These are phyloP conservation scores for Hydrozoanthus gracilis DNA, from an alignment of 92 coral and sea anemone species.

Conservation along the genomic window DNA sequence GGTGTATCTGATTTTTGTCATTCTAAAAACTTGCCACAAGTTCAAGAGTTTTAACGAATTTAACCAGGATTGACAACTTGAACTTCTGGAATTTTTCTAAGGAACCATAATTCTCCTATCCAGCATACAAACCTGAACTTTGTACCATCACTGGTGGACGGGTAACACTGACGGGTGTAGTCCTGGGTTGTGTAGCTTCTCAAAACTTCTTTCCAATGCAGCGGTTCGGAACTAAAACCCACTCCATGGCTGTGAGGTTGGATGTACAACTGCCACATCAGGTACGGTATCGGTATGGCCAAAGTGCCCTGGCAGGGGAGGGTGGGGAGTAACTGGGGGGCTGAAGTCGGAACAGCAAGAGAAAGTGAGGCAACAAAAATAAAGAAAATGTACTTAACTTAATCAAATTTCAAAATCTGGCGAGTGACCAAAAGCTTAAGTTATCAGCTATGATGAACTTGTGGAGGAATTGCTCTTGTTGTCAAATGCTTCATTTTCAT, in stretches of 20 bases:
- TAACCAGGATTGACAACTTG: too few relatives aligned
- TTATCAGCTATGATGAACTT: too few relatives aligned
- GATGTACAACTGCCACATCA: slow-evolving; percentile 83
- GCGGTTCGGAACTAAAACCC: slow-evolving; percentile 81
- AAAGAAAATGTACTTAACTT: too few relatives aligned
- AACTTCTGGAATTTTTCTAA: not conserved
- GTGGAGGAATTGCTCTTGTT: too few relatives aligned
- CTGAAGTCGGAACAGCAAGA: slow-evolving; percentile 51
- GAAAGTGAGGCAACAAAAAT: not conserved
- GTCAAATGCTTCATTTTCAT: too few relatives aligned
- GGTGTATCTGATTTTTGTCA: too few relatives aligned
- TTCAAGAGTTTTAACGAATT: too few relatives aligned
- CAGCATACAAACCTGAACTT: slow-evolving; percentile 77
- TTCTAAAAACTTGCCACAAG: too few relatives aligned
- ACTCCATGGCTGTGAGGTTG: slow-evolving; percentile 86
- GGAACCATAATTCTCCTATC: too few relatives aligned
- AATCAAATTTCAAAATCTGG: too few relatives aligned
- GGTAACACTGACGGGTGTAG: slow-evolving; percentile 75
- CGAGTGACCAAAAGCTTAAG: too few relatives aligned
- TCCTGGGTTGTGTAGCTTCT: slow-evolving; percentile 76
- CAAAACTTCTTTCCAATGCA: slow-evolving; percentile 85
- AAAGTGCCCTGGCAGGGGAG: slow-evolving; percentile 71
- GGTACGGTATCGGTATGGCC: slow-evolving; percentile 83
- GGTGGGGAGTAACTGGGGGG: slow-evolving; percentile 72
- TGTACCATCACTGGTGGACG: slow-evolving; percentile 50